Conservation (phyloP, 2,797 vertebrate genomes). For the Vespertilio murinus region DNA sequence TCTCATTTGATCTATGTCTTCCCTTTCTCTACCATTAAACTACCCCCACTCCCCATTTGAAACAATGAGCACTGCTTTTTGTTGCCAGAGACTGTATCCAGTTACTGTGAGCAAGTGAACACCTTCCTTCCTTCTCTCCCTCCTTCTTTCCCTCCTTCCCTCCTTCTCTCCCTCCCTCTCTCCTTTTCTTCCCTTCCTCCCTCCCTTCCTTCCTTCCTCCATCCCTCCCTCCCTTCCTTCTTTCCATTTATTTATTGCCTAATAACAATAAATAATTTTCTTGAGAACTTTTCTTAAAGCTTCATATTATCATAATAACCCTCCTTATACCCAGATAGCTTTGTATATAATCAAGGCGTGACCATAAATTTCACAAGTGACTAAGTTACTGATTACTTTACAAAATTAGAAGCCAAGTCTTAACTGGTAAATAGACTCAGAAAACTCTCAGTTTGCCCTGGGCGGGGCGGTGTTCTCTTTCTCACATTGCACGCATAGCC, state of each 20-base stretch:
- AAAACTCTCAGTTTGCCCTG: conserved; percentile 57
- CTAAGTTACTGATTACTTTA: conserved; percentile 67
- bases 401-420: conserved; percentile 62
- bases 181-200: background rate
- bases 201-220: no score
- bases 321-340: conserved; percentile 42
- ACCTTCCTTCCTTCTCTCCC: background rate
- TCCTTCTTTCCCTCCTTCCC: no score
- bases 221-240: no score
- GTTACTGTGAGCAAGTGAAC: background rate
- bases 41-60: background rate
- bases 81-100: background rate
- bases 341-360: conserved; percentile 47
- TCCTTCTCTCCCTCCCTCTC: no score
- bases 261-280: background rate
- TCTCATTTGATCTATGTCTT: background rate
- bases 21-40: background rate
- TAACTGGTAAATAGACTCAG: conserved; percentile 47
- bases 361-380: conserved; percentile 69
- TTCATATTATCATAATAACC: background rate
- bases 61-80: background rate
- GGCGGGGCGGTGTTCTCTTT: background rate
- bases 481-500: background rate
- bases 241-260: background rate
- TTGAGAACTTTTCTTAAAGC: background rate